phyloP scores from a whole-genome alignment of 2,797 vertebrate genomes.

The Lagocephalus sceleratus region DNA sequence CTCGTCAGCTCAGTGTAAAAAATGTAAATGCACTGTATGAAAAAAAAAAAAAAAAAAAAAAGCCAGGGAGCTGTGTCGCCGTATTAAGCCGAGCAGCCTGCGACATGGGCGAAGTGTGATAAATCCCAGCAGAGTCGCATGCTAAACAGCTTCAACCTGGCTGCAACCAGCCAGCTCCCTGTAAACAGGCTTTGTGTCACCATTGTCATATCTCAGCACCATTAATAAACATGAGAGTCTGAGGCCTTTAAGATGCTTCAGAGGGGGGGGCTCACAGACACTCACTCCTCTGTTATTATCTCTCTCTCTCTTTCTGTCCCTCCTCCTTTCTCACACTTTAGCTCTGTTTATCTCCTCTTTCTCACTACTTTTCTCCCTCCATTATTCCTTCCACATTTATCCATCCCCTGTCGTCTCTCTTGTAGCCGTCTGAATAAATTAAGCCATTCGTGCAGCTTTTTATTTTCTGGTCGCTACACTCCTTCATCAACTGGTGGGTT shows the following conservation, averaged over 20 bases:
- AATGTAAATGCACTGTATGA: slow-evolving; percentile 54
- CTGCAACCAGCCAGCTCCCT: slow-evolving; percentile 66
- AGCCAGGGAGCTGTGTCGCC: slow-evolving; percentile 39
- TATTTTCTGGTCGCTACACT: neutral
- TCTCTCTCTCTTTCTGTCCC: slow-evolving; percentile 39
- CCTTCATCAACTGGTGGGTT: neutral
- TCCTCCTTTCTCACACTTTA: slow-evolving; percentile 19
- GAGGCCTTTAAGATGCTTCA: slow-evolving; percentile 73
- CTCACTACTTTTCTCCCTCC: neutral
- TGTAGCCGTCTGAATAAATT: neutral
- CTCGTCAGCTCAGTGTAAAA: slow-evolving; percentile 29
- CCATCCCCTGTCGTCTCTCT: neutral
- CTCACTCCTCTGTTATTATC: slow-evolving; percentile 46
- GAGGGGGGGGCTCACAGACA: slow-evolving; percentile 37
- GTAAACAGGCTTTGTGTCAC: slow-evolving; percentile 78
- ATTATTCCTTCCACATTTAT: slow-evolving; percentile 7
- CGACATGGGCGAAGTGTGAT: slow-evolving; percentile 63
- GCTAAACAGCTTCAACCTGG: slow-evolving; percentile 71
- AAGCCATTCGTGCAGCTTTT: neutral
- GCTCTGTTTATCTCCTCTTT: slow-evolving; percentile 15
- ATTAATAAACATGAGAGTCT: slow-evolving; percentile 80
- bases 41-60: slow-evolving; percentile 41
- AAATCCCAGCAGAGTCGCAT: slow-evolving; percentile 64
- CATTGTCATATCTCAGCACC: slow-evolving; percentile 75
- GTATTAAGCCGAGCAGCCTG: slow-evolving; percentile 62